Conservation (phyloP, 2,113 vertebrate species). For the Phalacrocorax pelagicus region DNA sequence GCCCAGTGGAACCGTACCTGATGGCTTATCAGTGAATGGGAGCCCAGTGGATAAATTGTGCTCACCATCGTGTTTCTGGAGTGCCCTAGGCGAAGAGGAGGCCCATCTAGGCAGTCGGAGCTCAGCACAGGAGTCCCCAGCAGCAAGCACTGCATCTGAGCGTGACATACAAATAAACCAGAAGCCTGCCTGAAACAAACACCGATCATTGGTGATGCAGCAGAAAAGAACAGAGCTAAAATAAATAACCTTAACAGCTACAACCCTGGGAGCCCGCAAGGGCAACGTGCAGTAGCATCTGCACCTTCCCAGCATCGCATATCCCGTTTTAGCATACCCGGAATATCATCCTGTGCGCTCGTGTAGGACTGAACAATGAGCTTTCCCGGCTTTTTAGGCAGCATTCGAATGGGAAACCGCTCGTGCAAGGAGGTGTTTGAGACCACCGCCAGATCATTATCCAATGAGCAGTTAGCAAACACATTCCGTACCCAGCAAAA, state of each 20-base stretch:
- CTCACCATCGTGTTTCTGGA: neutral
- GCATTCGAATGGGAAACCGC: neutral
- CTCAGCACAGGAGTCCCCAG: neutral
- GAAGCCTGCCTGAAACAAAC: neutral
- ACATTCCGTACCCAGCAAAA: neutral
- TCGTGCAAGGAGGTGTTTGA: neutral
- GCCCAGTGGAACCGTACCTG: fast-evolving
- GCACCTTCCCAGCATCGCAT: neutral
- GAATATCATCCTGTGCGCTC: neutral
- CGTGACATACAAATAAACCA: neutral
- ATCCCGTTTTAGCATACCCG: neutral
- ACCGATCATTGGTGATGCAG: fast-evolving
- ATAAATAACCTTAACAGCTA: neutral
- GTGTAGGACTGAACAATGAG: neutral
- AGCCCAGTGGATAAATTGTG: fast-evolving
- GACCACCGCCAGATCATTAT: neutral
- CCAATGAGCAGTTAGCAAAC: neutral
- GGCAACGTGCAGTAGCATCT: neutral
- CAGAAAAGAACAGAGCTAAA: neutral
- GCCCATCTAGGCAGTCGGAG: neutral
- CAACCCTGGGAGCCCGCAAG: neutral
- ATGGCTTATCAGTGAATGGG: neutral
- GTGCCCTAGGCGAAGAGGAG: neutral
- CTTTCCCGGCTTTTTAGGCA: neutral
- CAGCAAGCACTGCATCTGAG: neutral